Percentiles rank a stretch among this genome's conserved stretches.
phyloP scores from a whole-genome alignment of 2,113 vertebrate species.

The Ramphastos sulfuratus region DNA sequence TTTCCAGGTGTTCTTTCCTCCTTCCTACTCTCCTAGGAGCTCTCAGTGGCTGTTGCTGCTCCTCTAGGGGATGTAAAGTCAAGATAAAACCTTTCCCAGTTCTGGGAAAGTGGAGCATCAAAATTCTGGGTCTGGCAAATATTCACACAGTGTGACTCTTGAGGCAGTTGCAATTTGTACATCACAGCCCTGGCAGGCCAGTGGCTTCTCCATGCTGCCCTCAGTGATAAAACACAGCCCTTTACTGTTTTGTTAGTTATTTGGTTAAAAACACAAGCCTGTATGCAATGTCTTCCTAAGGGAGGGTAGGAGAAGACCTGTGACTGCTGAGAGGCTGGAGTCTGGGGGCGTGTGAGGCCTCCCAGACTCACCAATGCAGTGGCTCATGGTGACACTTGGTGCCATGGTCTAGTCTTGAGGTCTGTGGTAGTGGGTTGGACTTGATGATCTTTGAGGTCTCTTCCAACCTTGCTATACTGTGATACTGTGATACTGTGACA shows the following conservation, averaged over 20 bases:
- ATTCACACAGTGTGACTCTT: background rate
- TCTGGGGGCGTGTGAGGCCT: background rate
- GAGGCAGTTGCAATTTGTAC: background rate
- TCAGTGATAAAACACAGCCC: background rate
- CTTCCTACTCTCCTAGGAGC: too few species aligned
- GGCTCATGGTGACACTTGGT: fast-evolving
- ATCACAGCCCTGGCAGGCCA: background rate
- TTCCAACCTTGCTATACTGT: too few species aligned
- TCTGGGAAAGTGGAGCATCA: background rate
- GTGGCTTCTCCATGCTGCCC: background rate
- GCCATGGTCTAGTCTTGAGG: too few species aligned
- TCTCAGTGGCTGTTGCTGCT: background rate
- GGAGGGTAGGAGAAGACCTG: background rate
- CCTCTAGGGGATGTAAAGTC: background rate
- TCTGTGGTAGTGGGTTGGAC: too few species aligned
- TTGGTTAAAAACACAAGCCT: background rate
- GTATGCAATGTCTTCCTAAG: background rate
- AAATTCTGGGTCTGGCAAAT: background rate
- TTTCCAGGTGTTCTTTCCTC: too few species aligned
- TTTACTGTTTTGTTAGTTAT: background rate
- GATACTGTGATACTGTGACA: too few species aligned
- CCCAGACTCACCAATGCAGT: fast-evolving
- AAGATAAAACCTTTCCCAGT: background rate
- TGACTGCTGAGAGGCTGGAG: background rate
- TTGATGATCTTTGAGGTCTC: too few species aligned